phyloP scores from a whole-genome alignment of 2,888 invertebrate species.

The Aspidiotus rigidus region DNA sequence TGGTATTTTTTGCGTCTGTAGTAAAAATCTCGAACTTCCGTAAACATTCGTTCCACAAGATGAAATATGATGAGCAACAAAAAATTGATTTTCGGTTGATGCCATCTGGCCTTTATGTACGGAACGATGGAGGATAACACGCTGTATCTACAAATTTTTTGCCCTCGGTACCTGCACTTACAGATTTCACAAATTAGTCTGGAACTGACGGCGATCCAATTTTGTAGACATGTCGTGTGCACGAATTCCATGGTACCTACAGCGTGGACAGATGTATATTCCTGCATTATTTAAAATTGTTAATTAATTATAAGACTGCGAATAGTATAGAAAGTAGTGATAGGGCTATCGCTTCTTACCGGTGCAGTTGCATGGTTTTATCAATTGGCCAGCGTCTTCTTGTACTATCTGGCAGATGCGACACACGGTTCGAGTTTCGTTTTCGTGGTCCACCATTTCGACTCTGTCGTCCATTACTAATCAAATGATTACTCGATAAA shows the following conservation, averaged over 20 bases:
- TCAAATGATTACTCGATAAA: no score
- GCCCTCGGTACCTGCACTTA: constrained; percentile 22
- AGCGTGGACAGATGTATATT: not conserved
- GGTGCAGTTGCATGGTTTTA: constrained; percentile 23
- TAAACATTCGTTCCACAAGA: constrained; percentile 7
- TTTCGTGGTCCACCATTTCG: no score
- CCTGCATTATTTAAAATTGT: no score
- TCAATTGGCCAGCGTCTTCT: constrained; percentile 7
- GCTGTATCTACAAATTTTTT: constrained; percentile 24
- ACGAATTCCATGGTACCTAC: constrained; percentile 27
- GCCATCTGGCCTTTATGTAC: constrained; percentile 21
- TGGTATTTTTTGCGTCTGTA: constrained; percentile 10
- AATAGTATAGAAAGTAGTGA: no score
- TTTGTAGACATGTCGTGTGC: constrained; percentile 23
- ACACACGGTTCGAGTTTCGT: not conserved
- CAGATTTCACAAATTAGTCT: constrained; percentile 26
- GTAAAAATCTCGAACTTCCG: constrained; percentile 17
- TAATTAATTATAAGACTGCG: no score
- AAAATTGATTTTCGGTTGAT: constrained; percentile 22
- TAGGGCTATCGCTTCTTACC: not conserved
- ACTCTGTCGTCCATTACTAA: no score
- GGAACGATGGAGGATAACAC: constrained; percentile 19
- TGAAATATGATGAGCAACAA: constrained; percentile 19
- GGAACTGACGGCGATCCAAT: constrained; percentile 27
- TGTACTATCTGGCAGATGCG: constrained; percentile 22